Conservation (phyloP, 2,888 invertebrate genomes). For the Eledone cirrhosa region DNA sequence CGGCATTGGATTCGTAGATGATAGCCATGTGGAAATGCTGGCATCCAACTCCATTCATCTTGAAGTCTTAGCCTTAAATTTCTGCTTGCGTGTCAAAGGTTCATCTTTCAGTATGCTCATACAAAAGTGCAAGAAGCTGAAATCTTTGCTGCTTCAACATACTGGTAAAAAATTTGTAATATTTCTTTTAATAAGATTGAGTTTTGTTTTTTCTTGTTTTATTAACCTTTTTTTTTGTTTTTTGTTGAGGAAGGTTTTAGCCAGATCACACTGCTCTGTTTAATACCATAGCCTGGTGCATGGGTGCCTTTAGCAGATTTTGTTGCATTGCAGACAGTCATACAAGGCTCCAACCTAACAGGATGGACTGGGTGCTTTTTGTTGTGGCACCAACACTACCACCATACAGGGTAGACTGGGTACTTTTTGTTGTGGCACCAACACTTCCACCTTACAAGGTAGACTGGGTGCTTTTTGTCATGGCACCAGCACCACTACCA, state of each 20-base stretch:
- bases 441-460: no score
- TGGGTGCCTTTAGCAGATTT: neutral
- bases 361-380: no score
- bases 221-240: no score
- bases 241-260: no score
- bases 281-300: neutral
- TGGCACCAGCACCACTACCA: no score
- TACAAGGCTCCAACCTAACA: no score
- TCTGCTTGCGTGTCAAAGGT: conserved; percentile 95
- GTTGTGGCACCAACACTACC: no score
- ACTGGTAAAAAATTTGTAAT: conserved; percentile 76
- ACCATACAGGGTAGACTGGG: no score
- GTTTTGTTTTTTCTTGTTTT: no score
- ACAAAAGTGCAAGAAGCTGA: conserved; percentile 89
- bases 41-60: conserved; percentile 88
- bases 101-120: conserved; percentile 93
- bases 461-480: no score
- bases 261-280: neutral
- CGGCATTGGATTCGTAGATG: conserved; percentile 97
- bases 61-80: conserved; percentile 96
- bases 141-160: conserved; percentile 93
- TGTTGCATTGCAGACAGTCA: no score
- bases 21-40: conserved; percentile 98
- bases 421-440: no score
- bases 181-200: neutral